phyloP scores from a whole-genome alignment of 1,140 invertebrate genomes.

The Calliphora vicina region DNA sequence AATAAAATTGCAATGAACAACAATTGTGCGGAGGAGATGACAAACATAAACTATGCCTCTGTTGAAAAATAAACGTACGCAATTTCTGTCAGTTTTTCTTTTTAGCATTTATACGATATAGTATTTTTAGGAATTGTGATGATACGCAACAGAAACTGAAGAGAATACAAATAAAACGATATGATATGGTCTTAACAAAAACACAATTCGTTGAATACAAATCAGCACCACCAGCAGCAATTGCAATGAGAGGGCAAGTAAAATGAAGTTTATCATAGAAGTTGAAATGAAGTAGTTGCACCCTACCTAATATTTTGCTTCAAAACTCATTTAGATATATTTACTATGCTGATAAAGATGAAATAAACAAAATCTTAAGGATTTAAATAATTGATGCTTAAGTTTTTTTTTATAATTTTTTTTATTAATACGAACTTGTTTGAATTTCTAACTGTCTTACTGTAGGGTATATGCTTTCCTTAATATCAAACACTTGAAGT shows the following conservation, averaged over 20 bases:
- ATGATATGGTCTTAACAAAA: slow-evolving; percentile 8
- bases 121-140: slow-evolving; percentile 10
- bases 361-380: too few relatives aligned
- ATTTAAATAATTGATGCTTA: too few relatives aligned
- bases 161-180: neutral
- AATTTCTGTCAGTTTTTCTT: neutral
- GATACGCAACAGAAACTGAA: slow-evolving; percentile 20
- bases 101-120: neutral
- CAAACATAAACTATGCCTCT: slow-evolving; percentile 35
- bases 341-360: too few relatives aligned
- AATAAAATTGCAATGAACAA: neutral
- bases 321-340: too few relatives aligned
- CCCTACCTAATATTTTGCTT: too few relatives aligned
- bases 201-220: slow-evolving; percentile 12
- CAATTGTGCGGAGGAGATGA: slow-evolving; percentile 34
- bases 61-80: slow-evolving; percentile 28
- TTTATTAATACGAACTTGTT: too few relatives aligned
- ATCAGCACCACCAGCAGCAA: neutral
- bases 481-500: neutral
- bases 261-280: too few relatives aligned
- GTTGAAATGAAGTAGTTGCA: too few relatives aligned
- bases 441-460: too few relatives aligned
- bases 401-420: too few relatives aligned
- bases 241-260: neutral
- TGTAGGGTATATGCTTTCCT: too few relatives aligned